Conservation (phyloP, 2,797 vertebrate species). For the Lemur catta region DNA sequence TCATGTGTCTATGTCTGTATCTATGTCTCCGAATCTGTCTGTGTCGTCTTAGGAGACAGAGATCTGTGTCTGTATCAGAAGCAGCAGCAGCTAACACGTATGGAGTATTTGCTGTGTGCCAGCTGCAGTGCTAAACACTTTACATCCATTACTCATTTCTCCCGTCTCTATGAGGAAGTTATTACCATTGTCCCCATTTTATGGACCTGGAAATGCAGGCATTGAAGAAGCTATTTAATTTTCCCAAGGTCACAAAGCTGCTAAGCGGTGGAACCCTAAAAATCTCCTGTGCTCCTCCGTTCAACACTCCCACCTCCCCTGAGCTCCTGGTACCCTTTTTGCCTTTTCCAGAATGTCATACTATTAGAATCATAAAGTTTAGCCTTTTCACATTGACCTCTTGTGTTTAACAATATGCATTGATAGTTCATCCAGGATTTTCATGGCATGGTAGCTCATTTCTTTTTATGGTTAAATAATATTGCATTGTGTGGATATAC, state of each 20-base stretch:
- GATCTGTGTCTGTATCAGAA: neutral
- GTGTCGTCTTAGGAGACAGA: neutral
- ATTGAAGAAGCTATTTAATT: neutral
- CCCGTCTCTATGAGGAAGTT: neutral
- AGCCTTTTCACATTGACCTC: no score
- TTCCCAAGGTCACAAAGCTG: neutral
- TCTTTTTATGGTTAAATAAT: no score
- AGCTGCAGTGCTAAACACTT: neutral
- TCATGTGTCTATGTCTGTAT: neutral
- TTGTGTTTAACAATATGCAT: no score
- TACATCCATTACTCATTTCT: neutral
- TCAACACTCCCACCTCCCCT: no score
- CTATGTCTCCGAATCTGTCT: neutral
- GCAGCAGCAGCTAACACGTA: neutral
- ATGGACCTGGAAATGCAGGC: neutral
- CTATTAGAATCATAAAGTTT: no score
- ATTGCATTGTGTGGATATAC: no score
- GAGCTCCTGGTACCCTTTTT: no score
- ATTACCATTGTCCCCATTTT: neutral
- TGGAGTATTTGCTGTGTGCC: neutral
- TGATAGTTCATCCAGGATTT: no score
- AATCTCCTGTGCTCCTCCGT: no score
- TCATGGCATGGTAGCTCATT: no score
- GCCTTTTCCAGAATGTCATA: no score
- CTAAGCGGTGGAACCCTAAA: neutral